Base-by-base conservation (phyloP, 2,113 vertebrate species). In the Percina caprodes region DNA sequence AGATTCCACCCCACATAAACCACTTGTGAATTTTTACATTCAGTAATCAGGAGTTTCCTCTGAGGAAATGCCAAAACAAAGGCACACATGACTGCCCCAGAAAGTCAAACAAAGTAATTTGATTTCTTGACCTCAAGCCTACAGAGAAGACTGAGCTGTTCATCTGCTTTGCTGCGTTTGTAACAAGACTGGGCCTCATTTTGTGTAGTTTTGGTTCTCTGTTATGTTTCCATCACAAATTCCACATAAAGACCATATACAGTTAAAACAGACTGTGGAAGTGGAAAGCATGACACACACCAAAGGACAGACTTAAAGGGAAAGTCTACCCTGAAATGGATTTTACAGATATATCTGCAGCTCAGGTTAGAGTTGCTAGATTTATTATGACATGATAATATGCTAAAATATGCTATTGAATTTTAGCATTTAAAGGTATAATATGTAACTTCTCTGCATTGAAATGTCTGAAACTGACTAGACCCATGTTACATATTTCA, bases 31-130 rank as follows among this genome's bases (percentile, higher is more conserved):
- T 91, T 88, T 77, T 79, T 89, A 5, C 60, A 39, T 49, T 80
- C 13, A 11, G 65, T 21, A 81, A 86, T 88, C 86, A 85, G 80
- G 54, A 85, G 69, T 70, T 83, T 90, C 83, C 75, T 91, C 33
- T 71, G 83, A 89, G 82, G 68, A 86, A 90, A 70, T 35, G 48
- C 54, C 45, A 84, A 80, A 85, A 89, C 84, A 89, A 82, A 84
- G 66, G 60, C 86, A 74, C 85, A 77, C 76, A 81, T 69, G 89
- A 83, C 79, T 65, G 59, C 73, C 21, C 68, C 61, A 45, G 85
- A 86, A 86, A 88, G 86, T 88, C 80, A 87, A 86, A 87, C 66
- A 89, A 66, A 89, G 86, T 85, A 85, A 80, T 82, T 88, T 85
- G 84, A 88, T 89, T 88, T 80, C 33, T 71, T 81, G 13, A 83